Evolutionary conservation across 2,113 vertebrate genomes (phyloP).

Genomic region (Erpornis zantholeuca): DNA sequence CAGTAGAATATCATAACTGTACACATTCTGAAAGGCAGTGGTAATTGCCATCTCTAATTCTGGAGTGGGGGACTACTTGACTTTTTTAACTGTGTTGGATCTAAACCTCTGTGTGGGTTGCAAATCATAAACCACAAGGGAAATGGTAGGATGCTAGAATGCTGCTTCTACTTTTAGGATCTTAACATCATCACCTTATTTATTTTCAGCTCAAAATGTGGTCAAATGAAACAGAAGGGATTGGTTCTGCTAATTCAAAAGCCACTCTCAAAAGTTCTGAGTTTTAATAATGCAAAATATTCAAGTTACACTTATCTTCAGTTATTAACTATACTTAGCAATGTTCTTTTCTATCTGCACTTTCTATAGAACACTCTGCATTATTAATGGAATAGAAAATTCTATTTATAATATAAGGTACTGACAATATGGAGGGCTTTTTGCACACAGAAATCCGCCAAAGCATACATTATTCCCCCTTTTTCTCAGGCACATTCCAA

Average conservation of each 20-base stretch:
- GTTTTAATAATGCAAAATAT: background rate
- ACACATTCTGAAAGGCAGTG: background rate
- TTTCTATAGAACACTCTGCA: background rate
- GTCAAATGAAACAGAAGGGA: background rate
- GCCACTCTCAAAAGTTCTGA: background rate
- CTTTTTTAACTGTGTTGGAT: background rate
- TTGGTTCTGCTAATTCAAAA: background rate
- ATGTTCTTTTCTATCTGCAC: background rate
- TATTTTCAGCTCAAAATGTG: background rate
- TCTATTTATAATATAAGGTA: background rate
- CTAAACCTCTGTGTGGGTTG: background rate
- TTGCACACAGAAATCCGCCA: background rate
- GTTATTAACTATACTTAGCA: background rate
- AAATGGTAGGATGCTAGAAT: background rate
- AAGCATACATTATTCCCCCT: background rate
- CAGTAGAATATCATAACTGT: background rate
- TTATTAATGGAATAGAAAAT: background rate
- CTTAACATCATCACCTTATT: background rate
- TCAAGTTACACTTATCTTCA: background rate
- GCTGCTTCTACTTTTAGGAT: background rate
- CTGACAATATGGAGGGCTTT: background rate
- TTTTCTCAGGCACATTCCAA: background rate
- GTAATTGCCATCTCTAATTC: constrained; percentile 17
- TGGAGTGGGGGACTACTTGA: background rate
- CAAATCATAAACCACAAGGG: background rate